Evolutionary conservation across 2,797 vertebrate genomes (phyloP).

Genomic region (Gallinago stenura): DNA sequence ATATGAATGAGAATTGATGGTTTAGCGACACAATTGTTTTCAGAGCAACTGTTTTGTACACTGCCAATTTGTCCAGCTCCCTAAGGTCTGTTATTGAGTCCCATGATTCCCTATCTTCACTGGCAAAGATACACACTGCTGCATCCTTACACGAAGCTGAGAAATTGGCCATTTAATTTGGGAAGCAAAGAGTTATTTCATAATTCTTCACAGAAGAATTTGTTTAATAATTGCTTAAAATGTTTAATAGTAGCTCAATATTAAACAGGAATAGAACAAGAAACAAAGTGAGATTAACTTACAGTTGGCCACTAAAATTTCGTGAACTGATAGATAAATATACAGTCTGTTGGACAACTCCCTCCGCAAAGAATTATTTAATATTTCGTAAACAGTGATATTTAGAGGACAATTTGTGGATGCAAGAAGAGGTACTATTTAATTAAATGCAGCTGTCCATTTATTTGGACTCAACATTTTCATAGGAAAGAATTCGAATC

Average conservation of each 20-base stretch:
- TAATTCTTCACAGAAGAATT: background rate
- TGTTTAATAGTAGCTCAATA: background rate
- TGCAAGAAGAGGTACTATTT: background rate
- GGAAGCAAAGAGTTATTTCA: background rate
- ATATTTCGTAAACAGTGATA: background rate
- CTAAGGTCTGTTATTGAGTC: background rate
- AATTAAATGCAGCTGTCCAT: background rate
- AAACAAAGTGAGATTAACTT: background rate
- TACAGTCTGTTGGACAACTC: background rate
- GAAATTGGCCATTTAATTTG: background rate
- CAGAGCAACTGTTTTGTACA: slow-evolving; percentile 55
- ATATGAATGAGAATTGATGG: slow-evolving; percentile 68
- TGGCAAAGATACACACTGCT: background rate
- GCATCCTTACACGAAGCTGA: background rate
- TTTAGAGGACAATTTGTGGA: background rate
- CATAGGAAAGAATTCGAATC: background rate
- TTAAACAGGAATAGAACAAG: background rate
- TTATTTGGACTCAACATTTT: background rate
- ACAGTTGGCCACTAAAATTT: background rate
- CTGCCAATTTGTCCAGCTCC: slow-evolving; percentile 59
- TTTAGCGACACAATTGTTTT: slow-evolving; percentile 46
- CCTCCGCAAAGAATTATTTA: background rate
- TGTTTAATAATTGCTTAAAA: background rate
- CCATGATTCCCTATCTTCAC: background rate
- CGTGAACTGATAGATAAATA: background rate